phyloP scores from a whole-genome alignment of 2,888 invertebrate genomes.

The Noctua janthina region DNA sequence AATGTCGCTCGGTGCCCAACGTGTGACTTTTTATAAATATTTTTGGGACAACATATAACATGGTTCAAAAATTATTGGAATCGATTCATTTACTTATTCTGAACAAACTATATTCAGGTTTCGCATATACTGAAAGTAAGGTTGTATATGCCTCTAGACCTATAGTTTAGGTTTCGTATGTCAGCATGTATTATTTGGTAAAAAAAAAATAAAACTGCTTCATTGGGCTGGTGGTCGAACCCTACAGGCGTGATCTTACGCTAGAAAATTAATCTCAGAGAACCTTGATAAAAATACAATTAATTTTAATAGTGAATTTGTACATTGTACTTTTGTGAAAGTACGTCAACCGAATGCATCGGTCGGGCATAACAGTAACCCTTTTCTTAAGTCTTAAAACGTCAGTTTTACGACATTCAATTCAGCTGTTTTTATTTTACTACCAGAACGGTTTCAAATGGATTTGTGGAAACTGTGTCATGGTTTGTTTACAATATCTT shows the following conservation, averaged over 20 bases:
- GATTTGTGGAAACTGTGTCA: constrained; percentile 3
- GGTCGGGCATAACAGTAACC: neutral
- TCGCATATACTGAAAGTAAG: too few relatives aligned
- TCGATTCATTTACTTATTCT: too few relatives aligned
- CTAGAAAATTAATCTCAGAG: neutral
- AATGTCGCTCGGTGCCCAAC: too few relatives aligned
- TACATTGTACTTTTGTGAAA: neutral
- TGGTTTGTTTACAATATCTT: constrained; percentile 9
- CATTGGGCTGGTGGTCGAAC: neutral
- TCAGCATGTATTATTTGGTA: too few relatives aligned
- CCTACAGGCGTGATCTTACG: neutral
- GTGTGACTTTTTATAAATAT: too few relatives aligned
- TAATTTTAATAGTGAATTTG: neutral
- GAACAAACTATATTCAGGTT: too few relatives aligned
- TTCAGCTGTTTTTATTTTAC: constrained; percentile 27
- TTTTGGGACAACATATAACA: too few relatives aligned
- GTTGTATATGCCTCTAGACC: neutral
- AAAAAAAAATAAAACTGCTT: too few relatives aligned
- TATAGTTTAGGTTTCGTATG: neutral
- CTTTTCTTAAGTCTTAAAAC: constrained; percentile 24
- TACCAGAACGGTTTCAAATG: neutral
- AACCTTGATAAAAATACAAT: neutral
- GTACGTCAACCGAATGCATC: neutral
- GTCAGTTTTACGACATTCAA: constrained; percentile 14
- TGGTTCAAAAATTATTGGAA: too few relatives aligned